Conservation (phyloP, 2,888 invertebrate species). For the Neocrepidodera transversa region DNA sequence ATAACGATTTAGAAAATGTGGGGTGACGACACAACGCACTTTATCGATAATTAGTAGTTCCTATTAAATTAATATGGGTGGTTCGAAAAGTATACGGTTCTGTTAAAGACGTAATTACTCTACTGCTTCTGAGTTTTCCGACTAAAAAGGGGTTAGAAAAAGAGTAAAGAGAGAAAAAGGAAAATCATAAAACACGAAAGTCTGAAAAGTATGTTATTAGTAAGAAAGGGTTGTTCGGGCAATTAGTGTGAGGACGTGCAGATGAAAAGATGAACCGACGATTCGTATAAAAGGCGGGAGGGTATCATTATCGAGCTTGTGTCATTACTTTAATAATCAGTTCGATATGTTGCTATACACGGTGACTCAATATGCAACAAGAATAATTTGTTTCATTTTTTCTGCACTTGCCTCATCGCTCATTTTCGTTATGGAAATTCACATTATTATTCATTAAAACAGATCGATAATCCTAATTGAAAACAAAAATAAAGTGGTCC, state of each 20-base stretch:
- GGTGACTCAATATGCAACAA: background rate
- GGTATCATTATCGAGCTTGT: conserved; percentile 53
- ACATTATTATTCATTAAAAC: no score
- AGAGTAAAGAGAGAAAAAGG: conserved; percentile 29
- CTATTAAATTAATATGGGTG: conserved; percentile 7
- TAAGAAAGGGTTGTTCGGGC: conserved; percentile 48
- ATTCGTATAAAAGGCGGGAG: conserved; percentile 38
- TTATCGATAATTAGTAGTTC: conserved; percentile 13
- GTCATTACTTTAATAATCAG: conserved; percentile 55
- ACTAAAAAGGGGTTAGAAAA: conserved; percentile 23
- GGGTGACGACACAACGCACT: conserved; percentile 15
- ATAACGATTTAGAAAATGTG: background rate
- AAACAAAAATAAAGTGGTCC: no score
- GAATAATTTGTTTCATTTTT: no score
- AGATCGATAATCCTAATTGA: no score
- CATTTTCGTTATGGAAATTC: no score
- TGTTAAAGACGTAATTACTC: conserved; percentile 19
- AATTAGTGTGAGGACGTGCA: conserved; percentile 50
- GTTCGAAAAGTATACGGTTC: conserved; percentile 14
- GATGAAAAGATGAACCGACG: conserved; percentile 52
- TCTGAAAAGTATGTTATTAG: conserved; percentile 42
- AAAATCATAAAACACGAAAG: conserved; percentile 34
- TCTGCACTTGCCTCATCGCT: no score
- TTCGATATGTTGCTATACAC: conserved; percentile 38
- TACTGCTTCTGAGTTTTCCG: conserved; percentile 10